phyloP scores from a whole-genome alignment of 2,888 invertebrate genomes.

The Ectropis crepuscularia region DNA sequence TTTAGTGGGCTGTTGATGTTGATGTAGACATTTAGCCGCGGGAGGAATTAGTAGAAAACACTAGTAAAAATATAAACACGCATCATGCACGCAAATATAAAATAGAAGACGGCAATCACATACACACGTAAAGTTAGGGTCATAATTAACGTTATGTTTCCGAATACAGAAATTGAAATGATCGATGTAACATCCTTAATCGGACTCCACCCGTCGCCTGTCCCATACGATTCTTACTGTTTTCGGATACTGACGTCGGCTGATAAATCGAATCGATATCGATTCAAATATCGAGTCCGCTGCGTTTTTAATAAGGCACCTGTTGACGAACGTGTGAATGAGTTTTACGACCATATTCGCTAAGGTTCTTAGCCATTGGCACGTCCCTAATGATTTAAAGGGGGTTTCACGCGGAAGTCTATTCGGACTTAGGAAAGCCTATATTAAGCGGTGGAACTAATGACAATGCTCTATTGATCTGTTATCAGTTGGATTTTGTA shows the following conservation, averaged over 20 bases:
- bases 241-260: conserved; percentile 43
- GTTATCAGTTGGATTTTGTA: background rate
- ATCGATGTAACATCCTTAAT: background rate
- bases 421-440: conserved; percentile 28
- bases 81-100: no score
- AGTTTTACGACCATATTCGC: conserved; percentile 80
- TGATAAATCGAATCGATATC: conserved; percentile 58
- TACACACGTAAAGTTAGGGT: no score
- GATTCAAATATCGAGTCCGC: conserved; percentile 49
- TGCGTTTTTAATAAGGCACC: conserved; percentile 81
- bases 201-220: background rate
- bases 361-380: conserved; percentile 65
- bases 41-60: no score
- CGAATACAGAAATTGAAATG: background rate
- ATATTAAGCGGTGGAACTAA: conserved; percentile 38
- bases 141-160: background rate
- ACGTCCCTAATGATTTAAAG: conserved; percentile 77
- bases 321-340: conserved; percentile 84
- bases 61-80: no score
- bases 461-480: conserved; percentile 29
- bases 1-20: no score
- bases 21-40: no score
- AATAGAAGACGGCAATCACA: no score
- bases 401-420: conserved; percentile 30
- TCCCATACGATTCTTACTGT: conserved; percentile 4